Conservation (phyloP, 2,888 invertebrate genomes). For the Diarsia dahlii region DNA sequence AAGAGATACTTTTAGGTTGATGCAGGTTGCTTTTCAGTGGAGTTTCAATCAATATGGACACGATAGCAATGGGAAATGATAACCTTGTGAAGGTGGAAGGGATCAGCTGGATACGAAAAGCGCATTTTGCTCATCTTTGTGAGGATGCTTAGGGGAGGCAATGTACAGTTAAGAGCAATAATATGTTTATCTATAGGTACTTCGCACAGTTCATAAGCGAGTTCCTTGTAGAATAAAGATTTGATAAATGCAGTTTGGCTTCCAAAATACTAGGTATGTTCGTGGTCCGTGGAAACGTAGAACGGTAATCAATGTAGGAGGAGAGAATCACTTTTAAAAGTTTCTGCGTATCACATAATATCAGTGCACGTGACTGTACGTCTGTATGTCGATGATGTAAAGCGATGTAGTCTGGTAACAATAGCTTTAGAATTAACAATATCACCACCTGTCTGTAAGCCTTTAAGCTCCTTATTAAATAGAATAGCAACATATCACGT, state of each 20-base stretch:
- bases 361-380: too few relatives aligned
- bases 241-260: too few relatives aligned
- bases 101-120: neutral
- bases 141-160: neutral
- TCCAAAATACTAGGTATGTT: too few relatives aligned
- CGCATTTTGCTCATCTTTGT: neutral
- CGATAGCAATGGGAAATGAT: neutral
- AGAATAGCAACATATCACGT: conserved; percentile 43
- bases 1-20: conserved; percentile 1
- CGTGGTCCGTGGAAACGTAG: too few relatives aligned
- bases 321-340: too few relatives aligned
- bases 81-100: neutral
- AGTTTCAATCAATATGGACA: neutral
- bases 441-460: neutral
- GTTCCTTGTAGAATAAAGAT: too few relatives aligned
- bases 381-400: neutral
- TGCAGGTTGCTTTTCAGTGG: neutral
- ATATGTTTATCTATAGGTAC: too few relatives aligned
- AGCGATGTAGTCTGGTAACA: neutral
- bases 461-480: conserved; percentile 29
- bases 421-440: neutral
- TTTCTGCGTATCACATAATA: too few relatives aligned
- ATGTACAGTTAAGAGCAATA: too few relatives aligned
- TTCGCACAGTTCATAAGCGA: too few relatives aligned
- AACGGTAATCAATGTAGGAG: too few relatives aligned